Evolutionary conservation across 2,888 invertebrate species (phyloP), one percentile per base, ranked within the genome.

Genomic region (Perdita meconis): DNA sequence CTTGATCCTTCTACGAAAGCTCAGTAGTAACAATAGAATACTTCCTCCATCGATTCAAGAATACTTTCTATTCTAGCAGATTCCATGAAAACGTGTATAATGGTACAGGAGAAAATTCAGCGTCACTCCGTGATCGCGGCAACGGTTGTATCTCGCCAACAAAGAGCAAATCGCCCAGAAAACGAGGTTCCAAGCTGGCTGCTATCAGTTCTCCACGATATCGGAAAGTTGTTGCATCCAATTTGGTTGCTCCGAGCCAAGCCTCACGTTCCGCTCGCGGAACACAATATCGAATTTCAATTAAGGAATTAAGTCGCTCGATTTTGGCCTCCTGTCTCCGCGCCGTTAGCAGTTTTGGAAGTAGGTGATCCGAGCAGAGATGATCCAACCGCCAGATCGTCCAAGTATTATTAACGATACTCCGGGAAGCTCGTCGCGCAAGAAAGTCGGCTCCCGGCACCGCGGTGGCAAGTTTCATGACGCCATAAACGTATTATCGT

Each of bases 401-500:
- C 53, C 34, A 67, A 77, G 76, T 61, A 44, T 72, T 66, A 71
- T 83, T 73, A 75, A 75, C 71, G 72, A 51, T 66, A 36, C 50
- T 16, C 30, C 34, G 26, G 30, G 2, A 24, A 40, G 36, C 47
- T 44, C n/a, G 13, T 40, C 71, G 24, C 24, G 61, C 40, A 77
- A 78, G 78, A 78, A 78, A 71, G 66, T 78, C 77, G 61, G 66
- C 63, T 68, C 80, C 78, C 66, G 82, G 70, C 55, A 51, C 51
- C 63, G 65, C 57, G 75, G 72, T 78, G 70, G 81, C 75, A 78
- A 82, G 75, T 83, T 85, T 83, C 83, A 85, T 82, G 75, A 71
- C 70, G 75, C 75, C 73, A 73, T 85, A 85, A 85, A 85, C 82
- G 83, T 80, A 85, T 84, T 85, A 85, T 84, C 81, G 75, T 72